Base-by-base conservation (phyloP, 2,113 vertebrate genomes). In the Melanerpes aurifrons region DNA sequence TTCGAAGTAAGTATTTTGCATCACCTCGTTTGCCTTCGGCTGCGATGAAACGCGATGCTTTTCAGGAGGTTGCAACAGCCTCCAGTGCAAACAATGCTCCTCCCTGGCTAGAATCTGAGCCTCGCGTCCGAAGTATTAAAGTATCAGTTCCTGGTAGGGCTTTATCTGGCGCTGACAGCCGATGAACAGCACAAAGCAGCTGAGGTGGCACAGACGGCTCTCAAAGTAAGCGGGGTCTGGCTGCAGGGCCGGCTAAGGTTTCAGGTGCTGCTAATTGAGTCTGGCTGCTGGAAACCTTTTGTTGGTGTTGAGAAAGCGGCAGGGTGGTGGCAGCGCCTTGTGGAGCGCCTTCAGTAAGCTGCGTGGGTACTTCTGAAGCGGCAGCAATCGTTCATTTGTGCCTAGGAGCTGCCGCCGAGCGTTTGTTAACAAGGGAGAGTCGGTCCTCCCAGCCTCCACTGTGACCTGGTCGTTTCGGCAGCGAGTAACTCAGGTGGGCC, bases 1-100 rank as follows among this genome's bases (percentile, higher is more conserved):
- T 98, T 97, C 97, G 97, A 97, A 98, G 99, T 99, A 97, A 98
- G 99, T 97, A 3, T 90, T 86, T 85, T 77, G 45, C 76, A 53
- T 87, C 89, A 84, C 81, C 83, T 94, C 40, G 17, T 93, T 96
- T 94, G 86, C 67, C 18, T 54, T 86, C 54, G 73, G 47, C 89
- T 56, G 50, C 58, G 87, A 85, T 81, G 90, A 86, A 92, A 90
- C 57, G 57, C 59, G 96, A 57, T 58, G 50, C 68, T 93, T 89
- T 90, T 87, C 37, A 79, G 94, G 89, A 76, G 86, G n/a, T 62
- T 56, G 67, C 22, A 79, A 77, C 94, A 28, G 17, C 48, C 26
- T 21, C 32, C 10, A 82, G 22, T 2, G 9, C 43, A 25, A 78
- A 32, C 29, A 7, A 1, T 63, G 17, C 66, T 72, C 63, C 66